Conservation (phyloP, 2,888 invertebrate genomes). For the Shargacucullia verbasci region DNA sequence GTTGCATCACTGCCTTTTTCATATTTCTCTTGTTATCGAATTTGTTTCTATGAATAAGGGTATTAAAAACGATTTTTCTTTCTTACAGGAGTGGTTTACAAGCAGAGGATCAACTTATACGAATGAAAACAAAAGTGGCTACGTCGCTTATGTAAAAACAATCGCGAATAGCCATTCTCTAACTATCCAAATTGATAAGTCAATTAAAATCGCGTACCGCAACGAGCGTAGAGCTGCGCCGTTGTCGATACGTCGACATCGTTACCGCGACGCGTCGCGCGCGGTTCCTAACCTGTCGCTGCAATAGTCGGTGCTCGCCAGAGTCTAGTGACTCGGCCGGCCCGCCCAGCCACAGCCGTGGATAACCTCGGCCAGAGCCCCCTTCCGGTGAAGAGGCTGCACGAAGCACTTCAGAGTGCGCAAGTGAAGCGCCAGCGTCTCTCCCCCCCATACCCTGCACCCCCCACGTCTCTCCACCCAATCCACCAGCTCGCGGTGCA, state of each 20-base stretch:
- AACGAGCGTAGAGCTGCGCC: constrained; percentile 73
- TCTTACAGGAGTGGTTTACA: constrained; percentile 83
- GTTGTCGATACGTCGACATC: constrained; percentile 75
- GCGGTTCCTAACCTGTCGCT: constrained; percentile 82
- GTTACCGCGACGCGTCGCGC: constrained; percentile 80
- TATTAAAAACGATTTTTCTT: constrained; percentile 62
- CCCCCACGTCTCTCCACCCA: constrained; percentile 81
- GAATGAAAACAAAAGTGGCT: constrained; percentile 78
- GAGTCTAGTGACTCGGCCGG: constrained; percentile 88
- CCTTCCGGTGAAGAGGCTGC: constrained; percentile 89
- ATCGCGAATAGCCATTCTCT: constrained; percentile 62
- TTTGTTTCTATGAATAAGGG: constrained; percentile 12
- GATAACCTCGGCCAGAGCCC: constrained; percentile 89
- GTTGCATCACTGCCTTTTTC: constrained; percentile 45
- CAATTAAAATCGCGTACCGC: constrained; percentile 68
- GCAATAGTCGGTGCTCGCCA: constrained; percentile 86
- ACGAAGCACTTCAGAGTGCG: constrained; percentile 89
- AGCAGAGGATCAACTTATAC: constrained; percentile 76
- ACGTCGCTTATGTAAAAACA: constrained; percentile 73
- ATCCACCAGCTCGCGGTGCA: constrained; percentile 85
- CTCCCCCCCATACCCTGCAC: constrained; percentile 89
- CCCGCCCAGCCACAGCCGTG: constrained; percentile 88
- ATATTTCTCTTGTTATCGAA: not conserved
- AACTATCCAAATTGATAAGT: constrained; percentile 67
- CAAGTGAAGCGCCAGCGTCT: constrained; percentile 90